Base-by-base conservation (phyloP, 1,140 invertebrate genomes). In the Trachymyrmex cornetzi region DNA sequence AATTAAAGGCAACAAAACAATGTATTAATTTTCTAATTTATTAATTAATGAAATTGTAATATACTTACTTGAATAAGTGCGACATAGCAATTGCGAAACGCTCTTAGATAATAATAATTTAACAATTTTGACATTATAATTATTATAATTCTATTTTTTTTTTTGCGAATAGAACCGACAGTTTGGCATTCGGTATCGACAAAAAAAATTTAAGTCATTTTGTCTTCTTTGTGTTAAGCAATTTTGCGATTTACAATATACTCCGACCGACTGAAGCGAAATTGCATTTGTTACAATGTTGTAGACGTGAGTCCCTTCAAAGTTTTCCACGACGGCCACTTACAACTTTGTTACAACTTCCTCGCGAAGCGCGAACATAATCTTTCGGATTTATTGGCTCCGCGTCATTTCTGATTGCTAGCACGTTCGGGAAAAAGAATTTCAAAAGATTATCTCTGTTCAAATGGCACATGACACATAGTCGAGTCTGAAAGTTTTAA, bases 291-390 rank as follows among this genome's bases (percentile, higher is more conserved):
- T 89, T 87, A 90, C 57, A 57, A 48, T 72, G 77, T 55, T 22
- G 72, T 57, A 74, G 88, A 85, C 79, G 57, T 71, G 72, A 84
- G 82, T 86, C 89, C 34, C 66, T 66, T 71, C 77, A 44, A 90
- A 89, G 63, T 90, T 90, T 89, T 79, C 88, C 44, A 77, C 79
- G 79, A 57, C 85, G 75, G 66, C 88, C 69, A 87, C 87, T 90
- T 90, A 87, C 89, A 90, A 90, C 88, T 90, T 90, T 57, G 80
- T 90, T 89, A 79, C 88, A 87, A 90, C 64, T 90, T 85, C 38
- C n/a, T 69, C 72, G 48, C 57, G 53, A 86, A 61, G 72, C 88
- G 81, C 71, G 87, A 44, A 38, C 38, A 63, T 87, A 89, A 87
- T 87, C 87, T 90, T 90, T 89, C 27, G 75, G 77, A 90, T 90